Conservation (phyloP, 2,797 vertebrate genomes). For the Paratrypauchen microcephalus region DNA sequence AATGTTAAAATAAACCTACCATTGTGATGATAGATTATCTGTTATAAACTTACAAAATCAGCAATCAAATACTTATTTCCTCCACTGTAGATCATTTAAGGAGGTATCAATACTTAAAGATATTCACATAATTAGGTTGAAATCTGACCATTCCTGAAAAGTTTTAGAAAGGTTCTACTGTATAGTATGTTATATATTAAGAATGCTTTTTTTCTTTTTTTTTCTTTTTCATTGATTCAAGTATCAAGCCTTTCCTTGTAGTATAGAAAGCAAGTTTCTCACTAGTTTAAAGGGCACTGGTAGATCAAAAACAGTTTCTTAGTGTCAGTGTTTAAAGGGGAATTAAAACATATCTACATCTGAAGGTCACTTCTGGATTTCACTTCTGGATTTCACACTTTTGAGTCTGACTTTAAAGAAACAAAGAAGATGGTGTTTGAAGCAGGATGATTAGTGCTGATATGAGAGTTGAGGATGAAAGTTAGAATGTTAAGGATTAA, state of each 20-base stretch:
- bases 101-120: too few relatives aligned
- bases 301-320: slow-evolving; percentile 36
- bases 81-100: too few relatives aligned
- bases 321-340: slow-evolving; percentile 65
- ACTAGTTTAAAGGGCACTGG: slow-evolving; percentile 16
- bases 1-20: too few relatives aligned
- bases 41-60: too few relatives aligned
- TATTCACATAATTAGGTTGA: too few relatives aligned
- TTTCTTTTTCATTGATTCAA: not conserved
- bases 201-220: too few relatives aligned
- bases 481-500: slow-evolving; percentile 28
- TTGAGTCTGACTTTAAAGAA: slow-evolving; percentile 66
- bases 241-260: not conserved
- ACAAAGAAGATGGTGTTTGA: slow-evolving; percentile 58
- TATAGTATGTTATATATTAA: too few relatives aligned
- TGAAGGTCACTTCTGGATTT: slow-evolving; percentile 61
- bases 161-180: too few relatives aligned
- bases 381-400: slow-evolving; percentile 63
- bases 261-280: too few relatives aligned
- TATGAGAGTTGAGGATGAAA: slow-evolving; percentile 27
- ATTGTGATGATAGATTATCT: too few relatives aligned
- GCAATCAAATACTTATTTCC: too few relatives aligned
- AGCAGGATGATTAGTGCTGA: slow-evolving; percentile 59
- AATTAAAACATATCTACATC: slow-evolving; percentile 50
- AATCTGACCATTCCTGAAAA: too few relatives aligned